Conservation (phyloP, 2,888 invertebrate genomes). For the Schrankia costaestrigalis region DNA sequence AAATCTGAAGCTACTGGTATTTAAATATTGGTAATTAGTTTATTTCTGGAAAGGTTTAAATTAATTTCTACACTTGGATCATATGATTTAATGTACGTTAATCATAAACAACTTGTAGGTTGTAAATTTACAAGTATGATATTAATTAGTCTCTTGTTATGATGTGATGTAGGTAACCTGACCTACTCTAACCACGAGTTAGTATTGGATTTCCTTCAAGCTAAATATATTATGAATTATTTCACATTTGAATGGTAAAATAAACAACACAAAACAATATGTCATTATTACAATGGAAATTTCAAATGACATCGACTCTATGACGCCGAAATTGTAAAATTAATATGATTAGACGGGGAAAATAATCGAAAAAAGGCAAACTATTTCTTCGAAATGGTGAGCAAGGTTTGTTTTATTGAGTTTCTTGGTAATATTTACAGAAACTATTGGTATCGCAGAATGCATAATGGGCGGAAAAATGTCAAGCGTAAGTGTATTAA, state of each 20-base stretch:
- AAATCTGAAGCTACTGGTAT: neutral
- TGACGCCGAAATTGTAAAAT: neutral
- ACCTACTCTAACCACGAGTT: no score
- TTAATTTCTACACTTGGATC: no score
- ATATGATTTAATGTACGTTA: no score
- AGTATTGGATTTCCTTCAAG: no score
- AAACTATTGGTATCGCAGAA: conserved; percentile 62
- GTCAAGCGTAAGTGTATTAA: conserved; percentile 73
- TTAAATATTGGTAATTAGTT: no score
- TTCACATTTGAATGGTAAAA: no score
- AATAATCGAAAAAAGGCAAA: conserved; percentile 14
- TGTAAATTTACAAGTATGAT: no score
- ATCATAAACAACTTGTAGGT: no score
- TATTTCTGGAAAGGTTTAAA: no score
- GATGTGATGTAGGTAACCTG: no score
- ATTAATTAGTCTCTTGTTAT: no score
- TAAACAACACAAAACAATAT: neutral
- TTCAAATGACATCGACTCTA: neutral
- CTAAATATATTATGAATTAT: no score
- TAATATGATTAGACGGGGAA: neutral
- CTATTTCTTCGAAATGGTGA: conserved; percentile 36
- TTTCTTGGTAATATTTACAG: conserved; percentile 55
- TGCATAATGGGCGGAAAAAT: conserved; percentile 73
- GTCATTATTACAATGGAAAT: neutral
- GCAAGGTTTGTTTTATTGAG: conserved; percentile 38